Conservation (phyloP, 1,140 invertebrate species). For the Drosophila chauvacae region DNA sequence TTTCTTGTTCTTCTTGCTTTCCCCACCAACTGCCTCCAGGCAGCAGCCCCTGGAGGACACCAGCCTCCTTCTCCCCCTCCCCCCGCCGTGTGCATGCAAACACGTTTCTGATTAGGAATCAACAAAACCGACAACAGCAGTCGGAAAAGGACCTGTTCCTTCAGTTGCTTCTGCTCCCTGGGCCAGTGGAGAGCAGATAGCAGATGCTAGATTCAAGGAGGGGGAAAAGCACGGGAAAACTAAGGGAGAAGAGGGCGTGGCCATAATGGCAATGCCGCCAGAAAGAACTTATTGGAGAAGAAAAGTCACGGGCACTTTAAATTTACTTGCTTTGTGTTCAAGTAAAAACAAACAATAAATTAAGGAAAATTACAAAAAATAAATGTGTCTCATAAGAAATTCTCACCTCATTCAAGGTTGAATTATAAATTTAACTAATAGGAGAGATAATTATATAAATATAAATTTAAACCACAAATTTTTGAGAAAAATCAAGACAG, state of each 20-base stretch:
- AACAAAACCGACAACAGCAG: slow-evolving; percentile 49
- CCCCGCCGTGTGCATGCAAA: slow-evolving; percentile 37
- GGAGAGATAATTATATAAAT: no score
- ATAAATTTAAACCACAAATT: neutral
- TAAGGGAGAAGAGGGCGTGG: slow-evolving; percentile 15
- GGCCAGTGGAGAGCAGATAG: slow-evolving; percentile 20
- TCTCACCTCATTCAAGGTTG: neutral
- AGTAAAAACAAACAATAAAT: neutral
- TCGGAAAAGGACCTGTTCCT: slow-evolving; percentile 43
- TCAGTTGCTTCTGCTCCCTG: slow-evolving; percentile 3
- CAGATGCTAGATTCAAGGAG: slow-evolving; percentile 8
- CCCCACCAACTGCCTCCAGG: neutral
- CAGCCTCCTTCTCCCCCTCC: neutral
- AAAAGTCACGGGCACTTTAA: no score
- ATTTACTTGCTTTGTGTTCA: neutral
- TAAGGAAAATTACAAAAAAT: neutral
- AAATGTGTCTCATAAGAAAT: neutral
- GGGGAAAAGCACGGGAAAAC: neutral
- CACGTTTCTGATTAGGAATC: slow-evolving; percentile 55
- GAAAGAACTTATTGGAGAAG: slow-evolving; percentile 1
- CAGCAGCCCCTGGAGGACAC: neutral
- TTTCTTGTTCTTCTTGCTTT: slow-evolving; percentile 1
- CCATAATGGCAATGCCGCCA: slow-evolving; percentile 33
- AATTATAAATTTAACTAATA: neutral
- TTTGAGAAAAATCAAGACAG: neutral